Evolutionary conservation across 2,888 invertebrate species (phyloP).

Genomic region (Ochropacha duplaris): DNA sequence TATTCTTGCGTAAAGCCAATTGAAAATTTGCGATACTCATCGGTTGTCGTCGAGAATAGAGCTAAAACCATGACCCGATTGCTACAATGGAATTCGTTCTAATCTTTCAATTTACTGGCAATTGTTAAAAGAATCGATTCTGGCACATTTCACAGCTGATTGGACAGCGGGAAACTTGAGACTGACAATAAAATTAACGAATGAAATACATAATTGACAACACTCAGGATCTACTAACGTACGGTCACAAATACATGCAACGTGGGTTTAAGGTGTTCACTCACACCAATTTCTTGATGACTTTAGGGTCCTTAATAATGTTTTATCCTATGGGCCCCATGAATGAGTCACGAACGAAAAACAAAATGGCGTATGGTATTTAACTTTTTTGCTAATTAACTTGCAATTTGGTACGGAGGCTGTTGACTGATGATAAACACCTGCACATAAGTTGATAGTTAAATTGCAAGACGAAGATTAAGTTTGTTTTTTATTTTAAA

Average conservation of each 20-base stretch:
- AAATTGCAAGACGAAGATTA: too few species aligned
- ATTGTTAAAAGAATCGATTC: constrained; percentile 23
- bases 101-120: constrained; percentile 59
- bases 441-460: too few species aligned
- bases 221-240: not conserved
- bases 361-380: not conserved
- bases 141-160: constrained; percentile 18
- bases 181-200: constrained; percentile 26
- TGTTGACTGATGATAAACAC: not conserved
- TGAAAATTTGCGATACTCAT: constrained; percentile 8
- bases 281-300: not conserved
- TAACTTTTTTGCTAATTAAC: constrained; percentile 7
- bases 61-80: constrained; percentile 51
- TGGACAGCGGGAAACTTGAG: constrained; percentile 14
- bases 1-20: constrained; percentile 11
- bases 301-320: not conserved
- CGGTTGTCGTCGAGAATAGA: not conserved
- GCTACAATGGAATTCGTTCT: constrained; percentile 49
- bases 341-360: not conserved
- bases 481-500: too few species aligned
- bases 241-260: not conserved
- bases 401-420: constrained; percentile 2
- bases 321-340: not conserved
- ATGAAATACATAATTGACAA: constrained; percentile 17
- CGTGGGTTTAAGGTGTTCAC: not conserved